These are phyloP conservation scores for Steinernema scapterisci DNA, from an alignment of 2,888 invertebrate species.

Conservation along the genomic window DNA sequence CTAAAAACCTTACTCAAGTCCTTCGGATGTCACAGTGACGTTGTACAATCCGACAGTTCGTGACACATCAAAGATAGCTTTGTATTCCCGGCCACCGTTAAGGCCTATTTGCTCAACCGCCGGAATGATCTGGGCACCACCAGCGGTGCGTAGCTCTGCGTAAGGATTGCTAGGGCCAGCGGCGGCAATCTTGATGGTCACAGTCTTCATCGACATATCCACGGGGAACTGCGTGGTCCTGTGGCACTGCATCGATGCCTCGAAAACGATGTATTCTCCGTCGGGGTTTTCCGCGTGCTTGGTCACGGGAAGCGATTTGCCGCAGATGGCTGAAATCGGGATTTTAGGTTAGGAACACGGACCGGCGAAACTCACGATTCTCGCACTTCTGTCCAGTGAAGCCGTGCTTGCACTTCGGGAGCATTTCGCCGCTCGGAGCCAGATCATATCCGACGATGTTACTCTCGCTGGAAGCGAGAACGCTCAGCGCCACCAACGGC, in stretches of 20 bases:
- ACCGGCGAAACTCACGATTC: slow-evolving; percentile 32
- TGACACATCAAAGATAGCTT: too few relatives aligned
- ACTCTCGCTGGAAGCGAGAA: background rate
- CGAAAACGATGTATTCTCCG: background rate
- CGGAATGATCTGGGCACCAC: too few relatives aligned
- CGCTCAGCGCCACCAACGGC: slow-evolving; percentile 19
- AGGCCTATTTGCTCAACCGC: too few relatives aligned
- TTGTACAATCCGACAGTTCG: too few relatives aligned
- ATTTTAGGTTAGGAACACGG: background rate
- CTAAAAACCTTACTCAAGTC: too few relatives aligned
- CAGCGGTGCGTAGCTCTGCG: background rate
- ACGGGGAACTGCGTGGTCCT: background rate
- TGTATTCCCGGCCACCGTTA: too few relatives aligned
- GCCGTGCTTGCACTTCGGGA: slow-evolving; percentile 26
- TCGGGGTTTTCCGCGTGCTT: background rate
- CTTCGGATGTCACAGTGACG: too few relatives aligned
- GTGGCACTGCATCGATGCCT: background rate
- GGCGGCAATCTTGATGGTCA: background rate
- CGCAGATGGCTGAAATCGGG: slow-evolving; percentile 22
- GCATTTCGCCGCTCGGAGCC: background rate
- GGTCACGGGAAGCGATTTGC: background rate
- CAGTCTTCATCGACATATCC: background rate
- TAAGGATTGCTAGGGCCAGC: background rate
- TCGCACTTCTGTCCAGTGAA: slow-evolving; percentile 37
- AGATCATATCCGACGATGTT: background rate